Base-by-base conservation (phyloP, 2,113 vertebrate genomes). In the Suncus etruscus region DNA sequence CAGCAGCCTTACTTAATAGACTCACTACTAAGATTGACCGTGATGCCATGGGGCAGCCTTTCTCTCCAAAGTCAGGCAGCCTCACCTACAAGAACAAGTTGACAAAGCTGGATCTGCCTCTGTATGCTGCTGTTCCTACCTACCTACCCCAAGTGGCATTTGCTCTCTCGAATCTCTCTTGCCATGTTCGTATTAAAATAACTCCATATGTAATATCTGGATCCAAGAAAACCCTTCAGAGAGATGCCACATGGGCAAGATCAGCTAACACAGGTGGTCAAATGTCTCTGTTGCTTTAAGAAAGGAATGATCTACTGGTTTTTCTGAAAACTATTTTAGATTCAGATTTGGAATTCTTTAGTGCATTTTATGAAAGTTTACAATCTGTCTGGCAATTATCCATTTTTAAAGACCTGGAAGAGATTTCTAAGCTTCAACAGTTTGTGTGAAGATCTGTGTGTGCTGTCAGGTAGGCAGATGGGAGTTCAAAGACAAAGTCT, bases 141-240 rank as follows among this genome's bases (percentile, higher is more conserved):
- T 50, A 61, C 82, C 74, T 81, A 1, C 58, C 4, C 51, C 54
- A 82, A 74, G 76, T 89, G 27, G 0, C 29, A 73, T 65, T 72
- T 50, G 31, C 58, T 58, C 47, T 8, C 10, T 31, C 76, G 22
- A 91, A 50, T 74, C 75, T 47, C 86, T 83, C 95, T 78, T 78
- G 90, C 87, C 69, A 25, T 22, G 24, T 12, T 65, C 86, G 31
- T 50, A 10, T 82, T 63, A 93, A 92, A 87, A 9, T 15, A 94
- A 90, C 50, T 90, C 50, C 83, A 87, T 18, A 51, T 76, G 65
- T 31, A 48, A 72, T 75, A 61, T 51, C 18, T 61, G 94, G 78
- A 45, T 87, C 76, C 74, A 72, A 0, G 2, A 82, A 70, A 76
- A 1, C 86, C 14, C 74, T 69, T 61, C 27, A 31, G 77, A 82